phyloP scores from a whole-genome alignment of 1,140 invertebrate genomes.

The Cydia strobilella region DNA sequence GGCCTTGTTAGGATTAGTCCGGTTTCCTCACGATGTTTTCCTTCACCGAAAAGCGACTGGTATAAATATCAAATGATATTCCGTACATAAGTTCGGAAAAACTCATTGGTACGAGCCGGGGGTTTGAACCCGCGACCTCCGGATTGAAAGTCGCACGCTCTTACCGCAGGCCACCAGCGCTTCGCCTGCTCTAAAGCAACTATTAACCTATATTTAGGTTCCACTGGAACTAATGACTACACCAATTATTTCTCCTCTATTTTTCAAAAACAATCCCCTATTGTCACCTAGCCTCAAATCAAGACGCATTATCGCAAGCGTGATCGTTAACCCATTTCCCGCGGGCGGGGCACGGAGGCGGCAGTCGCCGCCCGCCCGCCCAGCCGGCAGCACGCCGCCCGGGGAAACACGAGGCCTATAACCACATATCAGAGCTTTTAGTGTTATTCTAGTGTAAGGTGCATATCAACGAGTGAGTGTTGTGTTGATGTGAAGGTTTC shows the following conservation, averaged over 20 bases:
- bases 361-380: slow-evolving; percentile 58
- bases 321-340: slow-evolving; percentile 67
- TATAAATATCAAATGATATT: too few species aligned
- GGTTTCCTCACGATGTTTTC: too few species aligned
- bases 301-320: slow-evolving; percentile 53
- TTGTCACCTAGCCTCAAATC: slow-evolving; percentile 35
- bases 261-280: slow-evolving; percentile 15
- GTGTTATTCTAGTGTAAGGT: slow-evolving; percentile 42
- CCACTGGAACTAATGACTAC: not conserved
- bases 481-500: not conserved
- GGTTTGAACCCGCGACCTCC: too few species aligned
- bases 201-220: too few species aligned
- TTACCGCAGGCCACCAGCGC: too few species aligned
- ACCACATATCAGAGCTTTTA: slow-evolving; percentile 49
- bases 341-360: slow-evolving; percentile 36
- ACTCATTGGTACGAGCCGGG: too few species aligned
- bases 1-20: too few species aligned
- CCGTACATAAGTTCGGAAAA: too few species aligned
- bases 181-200: too few species aligned
- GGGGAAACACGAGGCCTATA: slow-evolving; percentile 44
- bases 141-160: too few species aligned
- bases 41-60: too few species aligned
- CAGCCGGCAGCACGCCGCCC: slow-evolving; percentile 43
- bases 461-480: slow-evolving; percentile 28
- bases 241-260: not conserved